Base-by-base conservation (phyloP, 2,797 vertebrate genomes). In the Danio choprae region DNA sequence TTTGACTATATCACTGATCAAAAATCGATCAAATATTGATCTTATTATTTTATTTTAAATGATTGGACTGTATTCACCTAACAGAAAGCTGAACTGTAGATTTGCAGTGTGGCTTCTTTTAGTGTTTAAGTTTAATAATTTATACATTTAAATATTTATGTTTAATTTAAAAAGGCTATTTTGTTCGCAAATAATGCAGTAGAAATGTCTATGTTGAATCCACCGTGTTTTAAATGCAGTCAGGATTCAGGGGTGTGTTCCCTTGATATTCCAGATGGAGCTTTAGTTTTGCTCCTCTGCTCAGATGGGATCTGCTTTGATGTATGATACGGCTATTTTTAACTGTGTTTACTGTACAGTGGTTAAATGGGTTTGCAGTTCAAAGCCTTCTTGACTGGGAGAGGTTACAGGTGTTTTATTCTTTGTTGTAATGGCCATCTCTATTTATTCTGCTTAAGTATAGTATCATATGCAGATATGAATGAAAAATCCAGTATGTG, bases 161-260 rank as follows among this genome's bases (percentile, higher is more conserved):
- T 1, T 29, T 29, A 29, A 4, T 22, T 4, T 53, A 1, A 22
- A 75, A 55, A 29, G 38, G 29, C 9, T 36, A 62, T 2, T 22
- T 13, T 36, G 18, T 12, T 15, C 5, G 29, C 5, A 44, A 11
- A 5, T 44, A 3, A 36, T 10, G 20, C 15, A 46, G 2, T 41
- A 22, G 15, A 11, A 36, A 44, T n/a, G 12, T 6, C 51, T 41
- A 41, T 4, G 20, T 5, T 44, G 59, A 65, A 69, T 44, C 58
- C 65, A 1, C 48, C 51, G 7, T 40, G 62, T 11, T 68, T 58
- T 2, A 58, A 67, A n/a, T 1, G 41, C 69, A 53, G 44, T 15
- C 7, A 36, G 22, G 4, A 55, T 51, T 36, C 29, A 81, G 74
- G 81, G 81, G 84, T 74, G 84, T 83, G 81, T 85, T 83, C 78